Evolutionary conservation across 2,888 invertebrate species (phyloP).

Genomic region (Nysson spinosus): DNA sequence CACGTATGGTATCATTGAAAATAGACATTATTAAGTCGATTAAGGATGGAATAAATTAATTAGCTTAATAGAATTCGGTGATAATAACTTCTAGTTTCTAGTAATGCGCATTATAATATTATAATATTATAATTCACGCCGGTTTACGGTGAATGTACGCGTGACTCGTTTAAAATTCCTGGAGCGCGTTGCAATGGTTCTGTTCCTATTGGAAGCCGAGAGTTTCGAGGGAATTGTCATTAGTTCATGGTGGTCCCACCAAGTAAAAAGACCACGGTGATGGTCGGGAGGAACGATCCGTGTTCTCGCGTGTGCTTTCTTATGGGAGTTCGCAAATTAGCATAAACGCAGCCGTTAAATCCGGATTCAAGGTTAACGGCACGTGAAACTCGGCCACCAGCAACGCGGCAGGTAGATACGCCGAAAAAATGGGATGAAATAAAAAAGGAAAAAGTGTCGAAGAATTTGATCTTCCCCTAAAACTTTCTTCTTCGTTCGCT

Average conservation of each 20-base stretch:
- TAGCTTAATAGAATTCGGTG: no score
- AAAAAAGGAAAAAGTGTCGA: conserved; percentile 7
- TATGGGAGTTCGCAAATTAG: conserved; percentile 36
- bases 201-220: conserved; percentile 7
- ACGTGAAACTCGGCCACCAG: conserved; percentile 55
- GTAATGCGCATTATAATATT: no score
- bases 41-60: no score
- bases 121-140: no score
- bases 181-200: no score
- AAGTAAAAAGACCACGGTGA: conserved; percentile 20
- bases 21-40: no score
- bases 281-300: background rate
- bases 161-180: no score
- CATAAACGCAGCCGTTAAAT: conserved; percentile 58
- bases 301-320: conserved; percentile 30
- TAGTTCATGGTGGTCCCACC: conserved; percentile 40
- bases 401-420: conserved; percentile 31
- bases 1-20: no score
- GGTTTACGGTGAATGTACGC: no score
- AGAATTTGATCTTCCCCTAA: background rate
- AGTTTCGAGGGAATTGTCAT: conserved; percentile 37
- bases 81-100: no score
- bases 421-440: conserved; percentile 26
- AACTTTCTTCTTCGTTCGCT: conserved; percentile 13
- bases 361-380: conserved; percentile 56